A percentile compares a stretch with the other conserved stretches of the same genome.
Evolutionary conservation across 2,888 invertebrate species (phyloP).

Genomic region (Netelia melanura): DNA sequence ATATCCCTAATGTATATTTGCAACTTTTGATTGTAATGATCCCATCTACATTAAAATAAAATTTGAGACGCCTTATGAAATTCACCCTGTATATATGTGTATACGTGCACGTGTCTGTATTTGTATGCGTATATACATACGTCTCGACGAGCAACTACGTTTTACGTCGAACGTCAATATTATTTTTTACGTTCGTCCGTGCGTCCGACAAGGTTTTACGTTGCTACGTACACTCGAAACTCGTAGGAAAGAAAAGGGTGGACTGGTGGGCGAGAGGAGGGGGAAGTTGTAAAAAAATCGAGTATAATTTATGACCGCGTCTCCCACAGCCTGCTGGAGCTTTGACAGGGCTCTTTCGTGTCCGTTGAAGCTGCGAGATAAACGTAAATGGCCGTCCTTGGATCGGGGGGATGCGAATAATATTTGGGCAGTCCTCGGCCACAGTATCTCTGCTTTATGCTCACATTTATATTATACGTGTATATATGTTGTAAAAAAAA

Average conservation of each 20-base stretch:
- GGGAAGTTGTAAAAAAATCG: slow-evolving; percentile 35
- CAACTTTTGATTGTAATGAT: too few relatives aligned
- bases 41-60: too few relatives aligned
- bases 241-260: neutral
- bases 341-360: slow-evolving; percentile 39
- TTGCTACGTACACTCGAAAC: neutral
- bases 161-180: slow-evolving; percentile 65
- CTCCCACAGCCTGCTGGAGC: slow-evolving; percentile 43
- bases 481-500: neutral
- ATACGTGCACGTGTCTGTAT: neutral
- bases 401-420: slow-evolving; percentile 14
- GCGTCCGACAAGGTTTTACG: slow-evolving; percentile 12
- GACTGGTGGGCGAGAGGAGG: neutral
- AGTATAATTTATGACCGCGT: slow-evolving; percentile 66
- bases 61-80: too few relatives aligned
- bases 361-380: slow-evolving; percentile 15
- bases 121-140: neutral
- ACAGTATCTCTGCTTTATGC: slow-evolving; percentile 23
- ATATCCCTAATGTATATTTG: too few relatives aligned
- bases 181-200: slow-evolving; percentile 58
- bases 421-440: slow-evolving; percentile 47
- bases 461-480: slow-evolving; percentile 1
- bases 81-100: neutral
- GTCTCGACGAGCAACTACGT: slow-evolving; percentile 36
- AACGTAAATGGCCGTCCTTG: slow-evolving; percentile 16